Evolutionary conservation across 2,888 invertebrate genomes (phyloP).

Genomic region (Dinocampus coccinellae): DNA sequence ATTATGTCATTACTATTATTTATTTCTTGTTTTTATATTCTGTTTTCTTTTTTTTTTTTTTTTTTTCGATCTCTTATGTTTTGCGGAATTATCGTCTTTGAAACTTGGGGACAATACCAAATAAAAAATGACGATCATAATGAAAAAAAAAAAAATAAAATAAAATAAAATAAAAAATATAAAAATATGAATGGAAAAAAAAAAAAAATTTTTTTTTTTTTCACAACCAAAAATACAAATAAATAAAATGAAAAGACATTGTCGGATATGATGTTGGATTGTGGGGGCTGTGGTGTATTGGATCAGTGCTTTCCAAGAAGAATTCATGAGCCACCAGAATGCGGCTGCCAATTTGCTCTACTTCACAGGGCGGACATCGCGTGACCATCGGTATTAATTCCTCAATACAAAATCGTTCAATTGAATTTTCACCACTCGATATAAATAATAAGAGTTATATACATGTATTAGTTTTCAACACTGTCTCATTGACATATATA

Average conservation of each 20-base stretch:
- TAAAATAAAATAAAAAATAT: background rate
- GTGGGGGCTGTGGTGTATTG: constrained; percentile 85
- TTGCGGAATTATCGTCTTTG: background rate
- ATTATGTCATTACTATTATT: too few species aligned
- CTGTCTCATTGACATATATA: background rate
- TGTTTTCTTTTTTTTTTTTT: background rate
- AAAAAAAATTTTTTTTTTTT: background rate
- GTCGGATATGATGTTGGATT: constrained; percentile 69
- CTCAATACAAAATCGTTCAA: constrained; percentile 19
- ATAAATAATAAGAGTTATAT: background rate
- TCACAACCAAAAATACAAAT: constrained; percentile 11
- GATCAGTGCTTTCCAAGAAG: constrained; percentile 90
- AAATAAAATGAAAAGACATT: constrained; percentile 49
- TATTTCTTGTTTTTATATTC: background rate
- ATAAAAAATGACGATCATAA: background rate
- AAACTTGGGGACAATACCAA: background rate
- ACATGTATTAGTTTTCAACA: background rate
- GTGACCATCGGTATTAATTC: constrained; percentile 66
- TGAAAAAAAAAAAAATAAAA: background rate
- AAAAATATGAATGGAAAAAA: background rate
- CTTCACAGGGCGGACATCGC: constrained; percentile 86
- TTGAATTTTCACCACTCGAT: constrained; percentile 34
- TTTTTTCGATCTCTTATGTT: background rate
- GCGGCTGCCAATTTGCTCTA: constrained; percentile 91
- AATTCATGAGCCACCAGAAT: constrained; percentile 82